Evolutionary conservation across 2,888 invertebrate genomes (phyloP).

Genomic region (Dexiosoma caninum): DNA sequence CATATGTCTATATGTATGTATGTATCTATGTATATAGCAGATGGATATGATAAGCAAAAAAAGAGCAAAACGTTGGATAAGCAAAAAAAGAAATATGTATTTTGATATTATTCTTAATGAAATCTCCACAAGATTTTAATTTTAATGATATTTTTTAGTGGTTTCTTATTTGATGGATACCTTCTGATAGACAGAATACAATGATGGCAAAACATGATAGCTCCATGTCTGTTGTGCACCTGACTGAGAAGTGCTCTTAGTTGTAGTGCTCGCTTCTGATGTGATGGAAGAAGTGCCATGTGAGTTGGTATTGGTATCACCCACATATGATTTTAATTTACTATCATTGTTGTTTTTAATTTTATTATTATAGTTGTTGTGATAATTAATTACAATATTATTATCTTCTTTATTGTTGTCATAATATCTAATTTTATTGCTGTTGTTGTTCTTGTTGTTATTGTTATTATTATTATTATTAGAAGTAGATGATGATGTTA

Average conservation of each 20-base stretch:
- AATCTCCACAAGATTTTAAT: not conserved
- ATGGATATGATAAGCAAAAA: slow-evolving; percentile 42
- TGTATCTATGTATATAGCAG: no score
- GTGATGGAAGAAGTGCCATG: slow-evolving; percentile 60
- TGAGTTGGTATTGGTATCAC: slow-evolving; percentile 69
- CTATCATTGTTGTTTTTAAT: slow-evolving; percentile 62
- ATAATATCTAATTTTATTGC: slow-evolving; percentile 46
- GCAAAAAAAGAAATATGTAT: not conserved
- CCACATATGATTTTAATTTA: slow-evolving; percentile 71
- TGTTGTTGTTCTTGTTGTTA: slow-evolving; percentile 39
- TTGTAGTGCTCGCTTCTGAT: slow-evolving; percentile 68
- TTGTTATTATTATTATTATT: slow-evolving; percentile 62
- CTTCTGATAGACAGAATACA: slow-evolving; percentile 92
- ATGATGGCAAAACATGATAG: slow-evolving; percentile 89
- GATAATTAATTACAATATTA: slow-evolving; percentile 60
- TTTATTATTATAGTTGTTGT: slow-evolving; percentile 63
- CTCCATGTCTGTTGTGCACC: slow-evolving; percentile 84
- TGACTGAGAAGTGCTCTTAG: slow-evolving; percentile 72
- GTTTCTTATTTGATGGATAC: slow-evolving; percentile 77
- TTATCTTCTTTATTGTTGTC: slow-evolving; percentile 63
- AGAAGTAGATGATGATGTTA: slow-evolving; percentile 66
- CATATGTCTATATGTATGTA: no score
- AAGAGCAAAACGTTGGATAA: slow-evolving; percentile 30
- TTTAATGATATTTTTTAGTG: slow-evolving; percentile 6
- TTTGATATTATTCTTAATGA: slow-evolving; percentile 1